Evolutionary conservation across 2,888 invertebrate genomes (phyloP).

Genomic region (Sminthurinus aureus): DNA sequence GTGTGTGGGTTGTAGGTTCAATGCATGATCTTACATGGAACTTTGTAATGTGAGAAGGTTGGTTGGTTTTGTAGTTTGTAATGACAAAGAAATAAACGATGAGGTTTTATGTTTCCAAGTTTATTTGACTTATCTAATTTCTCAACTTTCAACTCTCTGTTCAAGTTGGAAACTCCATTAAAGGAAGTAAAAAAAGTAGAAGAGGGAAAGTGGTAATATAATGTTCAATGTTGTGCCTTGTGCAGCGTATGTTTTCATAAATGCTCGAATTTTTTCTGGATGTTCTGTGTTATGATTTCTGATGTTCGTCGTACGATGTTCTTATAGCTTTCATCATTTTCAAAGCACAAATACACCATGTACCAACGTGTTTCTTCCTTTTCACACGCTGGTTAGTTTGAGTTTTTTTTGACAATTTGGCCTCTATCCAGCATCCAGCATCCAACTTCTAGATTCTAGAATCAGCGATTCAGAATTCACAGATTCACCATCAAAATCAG

Average conservation of each 20-base stretch:
- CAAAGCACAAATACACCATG: not conserved
- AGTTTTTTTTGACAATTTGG: constrained; percentile 26
- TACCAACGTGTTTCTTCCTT: not conserved
- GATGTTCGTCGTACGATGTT: not conserved
- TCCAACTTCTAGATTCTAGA: no score
- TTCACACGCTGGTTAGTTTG: not conserved
- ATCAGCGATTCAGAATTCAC: no score
- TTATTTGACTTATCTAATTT: constrained; percentile 27
- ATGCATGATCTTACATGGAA: no score
- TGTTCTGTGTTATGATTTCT: not conserved
- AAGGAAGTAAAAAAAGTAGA: constrained; percentile 8
- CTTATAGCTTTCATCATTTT: constrained; percentile 5
- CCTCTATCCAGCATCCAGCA: constrained; percentile 21
- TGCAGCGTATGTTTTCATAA: constrained; percentile 18
- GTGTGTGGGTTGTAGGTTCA: not conserved
- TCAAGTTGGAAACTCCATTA: constrained; percentile 8
- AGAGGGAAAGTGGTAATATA: constrained; percentile 13
- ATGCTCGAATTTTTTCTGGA: constrained; percentile 1
- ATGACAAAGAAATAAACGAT: constrained; percentile 15
- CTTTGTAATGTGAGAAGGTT: no score
- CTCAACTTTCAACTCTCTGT: not conserved
- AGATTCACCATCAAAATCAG: no score
- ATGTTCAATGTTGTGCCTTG: not conserved
- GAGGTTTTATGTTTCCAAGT: constrained; percentile 20
- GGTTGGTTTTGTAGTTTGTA: not conserved